Percentiles rank a stretch among this genome's conserved stretches.
These are phyloP conservation scores for Drosophila trapezifrons DNA, from an alignment of 1,140 invertebrate genomes.

Conservation along the genomic window DNA sequence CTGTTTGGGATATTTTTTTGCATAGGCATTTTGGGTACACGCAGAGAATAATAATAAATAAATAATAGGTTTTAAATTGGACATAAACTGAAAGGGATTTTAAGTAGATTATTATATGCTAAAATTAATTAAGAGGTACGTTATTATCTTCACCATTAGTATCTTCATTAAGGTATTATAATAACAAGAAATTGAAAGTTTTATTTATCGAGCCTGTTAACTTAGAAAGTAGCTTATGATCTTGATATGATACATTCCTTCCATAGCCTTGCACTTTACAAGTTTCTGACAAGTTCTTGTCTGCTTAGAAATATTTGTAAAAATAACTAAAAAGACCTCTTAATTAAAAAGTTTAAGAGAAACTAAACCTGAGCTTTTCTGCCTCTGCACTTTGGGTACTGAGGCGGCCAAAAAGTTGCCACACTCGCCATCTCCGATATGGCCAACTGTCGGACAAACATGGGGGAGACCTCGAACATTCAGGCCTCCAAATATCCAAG, in stretches of 20 bases:
- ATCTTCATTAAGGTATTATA: background rate
- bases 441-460: slow-evolving; percentile 64
- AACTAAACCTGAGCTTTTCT: slow-evolving; percentile 2
- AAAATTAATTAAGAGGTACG: too few relatives aligned
- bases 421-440: slow-evolving; percentile 77
- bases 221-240: too few relatives aligned
- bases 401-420: slow-evolving; percentile 39
- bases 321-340: background rate
- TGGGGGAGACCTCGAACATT: slow-evolving; percentile 42
- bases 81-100: too few relatives aligned
- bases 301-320: too few relatives aligned
- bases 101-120: too few relatives aligned
- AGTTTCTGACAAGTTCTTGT: too few relatives aligned
- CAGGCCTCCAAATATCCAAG: slow-evolving; percentile 40
- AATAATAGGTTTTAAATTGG: too few relatives aligned
- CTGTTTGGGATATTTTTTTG: slow-evolving; percentile 45
- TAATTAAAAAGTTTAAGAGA: background rate
- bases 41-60: background rate
- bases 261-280: too few relatives aligned
- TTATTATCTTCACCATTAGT: too few relatives aligned
- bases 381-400: slow-evolving; percentile 19
- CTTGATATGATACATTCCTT: too few relatives aligned
- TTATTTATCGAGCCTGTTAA: too few relatives aligned
- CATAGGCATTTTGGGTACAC: slow-evolving; percentile 10
- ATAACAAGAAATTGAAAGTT: too few relatives aligned